Conservation (phyloP, 2,113 vertebrate genomes). For the Uropsilus gracilis region DNA sequence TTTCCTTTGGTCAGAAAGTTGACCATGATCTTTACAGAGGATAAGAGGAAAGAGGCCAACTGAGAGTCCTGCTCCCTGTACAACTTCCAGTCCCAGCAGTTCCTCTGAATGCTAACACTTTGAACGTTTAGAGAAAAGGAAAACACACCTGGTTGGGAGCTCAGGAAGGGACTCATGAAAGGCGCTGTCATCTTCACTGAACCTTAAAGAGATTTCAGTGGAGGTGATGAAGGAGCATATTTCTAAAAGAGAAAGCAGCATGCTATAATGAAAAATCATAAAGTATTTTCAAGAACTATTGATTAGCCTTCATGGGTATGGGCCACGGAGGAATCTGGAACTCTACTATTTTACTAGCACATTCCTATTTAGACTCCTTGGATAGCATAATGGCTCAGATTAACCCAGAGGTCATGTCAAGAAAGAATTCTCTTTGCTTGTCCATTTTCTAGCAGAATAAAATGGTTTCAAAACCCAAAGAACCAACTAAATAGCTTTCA, state of each 20-base stretch:
- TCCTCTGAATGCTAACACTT: background rate
- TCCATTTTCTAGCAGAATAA: background rate
- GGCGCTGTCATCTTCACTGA: background rate
- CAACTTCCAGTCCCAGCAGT: background rate
- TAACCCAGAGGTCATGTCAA: background rate
- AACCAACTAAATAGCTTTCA: background rate
- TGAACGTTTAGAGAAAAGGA: background rate
- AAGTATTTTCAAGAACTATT: background rate
- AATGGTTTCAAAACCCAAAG: background rate
- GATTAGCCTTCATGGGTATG: background rate
- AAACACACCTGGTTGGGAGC: background rate
- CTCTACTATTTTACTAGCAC: background rate
- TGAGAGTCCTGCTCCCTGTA: background rate
- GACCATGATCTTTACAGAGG: background rate
- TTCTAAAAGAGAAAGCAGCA: background rate
- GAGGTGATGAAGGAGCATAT: background rate
- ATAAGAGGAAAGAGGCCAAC: background rate
- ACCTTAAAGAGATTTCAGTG: background rate
- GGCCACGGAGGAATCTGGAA: background rate
- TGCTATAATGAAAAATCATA: background rate
- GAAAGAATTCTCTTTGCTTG: background rate
- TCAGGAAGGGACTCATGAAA: background rate
- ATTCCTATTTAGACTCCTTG: background rate
- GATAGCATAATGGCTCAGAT: background rate
- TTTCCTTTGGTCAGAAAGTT: background rate